phyloP scores from a whole-genome alignment of 2,888 invertebrate species.

The Miltochrista miniata region DNA sequence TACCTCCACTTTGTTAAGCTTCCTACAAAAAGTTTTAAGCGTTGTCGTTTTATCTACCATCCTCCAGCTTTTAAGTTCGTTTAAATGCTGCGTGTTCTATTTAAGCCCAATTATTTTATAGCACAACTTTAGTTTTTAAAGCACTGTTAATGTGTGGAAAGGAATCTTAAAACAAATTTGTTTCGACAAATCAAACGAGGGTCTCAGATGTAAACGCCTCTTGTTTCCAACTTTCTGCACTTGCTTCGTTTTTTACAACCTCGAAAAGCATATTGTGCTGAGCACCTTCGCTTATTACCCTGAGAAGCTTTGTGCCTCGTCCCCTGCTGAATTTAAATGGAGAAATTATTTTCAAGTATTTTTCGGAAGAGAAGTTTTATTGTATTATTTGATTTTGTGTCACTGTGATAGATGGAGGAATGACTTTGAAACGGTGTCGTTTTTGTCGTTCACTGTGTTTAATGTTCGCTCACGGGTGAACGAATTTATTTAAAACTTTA shows the following conservation, averaged over 20 bases:
- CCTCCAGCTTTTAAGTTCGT: too few relatives aligned
- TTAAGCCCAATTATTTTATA: neutral
- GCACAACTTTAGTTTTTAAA: neutral
- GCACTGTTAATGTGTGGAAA: neutral
- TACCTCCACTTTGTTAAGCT: too few relatives aligned
- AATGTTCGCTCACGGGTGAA: slow-evolving; percentile 66
- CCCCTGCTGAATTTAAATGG: slow-evolving; percentile 82
- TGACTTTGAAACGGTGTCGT: slow-evolving; percentile 68
- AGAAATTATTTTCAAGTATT: slow-evolving; percentile 82
- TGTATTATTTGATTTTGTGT: slow-evolving; percentile 83
- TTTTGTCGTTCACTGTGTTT: slow-evolving; percentile 66
- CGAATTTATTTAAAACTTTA: slow-evolving; percentile 79
- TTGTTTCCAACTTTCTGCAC: slow-evolving; percentile 56
- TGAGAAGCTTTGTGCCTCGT: slow-evolving; percentile 69
- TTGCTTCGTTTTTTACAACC: slow-evolving; percentile 62
- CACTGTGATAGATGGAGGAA: slow-evolving; percentile 80
- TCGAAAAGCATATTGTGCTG: slow-evolving; percentile 62
- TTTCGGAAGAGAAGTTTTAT: slow-evolving; percentile 81
- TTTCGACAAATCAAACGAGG: slow-evolving; percentile 10
- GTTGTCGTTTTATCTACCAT: neutral
- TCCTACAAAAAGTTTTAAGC: neutral
- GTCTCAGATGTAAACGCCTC: slow-evolving; percentile 55
- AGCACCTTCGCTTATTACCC: slow-evolving; percentile 72
- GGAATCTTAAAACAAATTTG: slow-evolving; percentile 12
- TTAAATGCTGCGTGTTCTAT: neutral